Conservation (phyloP, 2,797 vertebrate genomes). For the Gobio occitaniae region DNA sequence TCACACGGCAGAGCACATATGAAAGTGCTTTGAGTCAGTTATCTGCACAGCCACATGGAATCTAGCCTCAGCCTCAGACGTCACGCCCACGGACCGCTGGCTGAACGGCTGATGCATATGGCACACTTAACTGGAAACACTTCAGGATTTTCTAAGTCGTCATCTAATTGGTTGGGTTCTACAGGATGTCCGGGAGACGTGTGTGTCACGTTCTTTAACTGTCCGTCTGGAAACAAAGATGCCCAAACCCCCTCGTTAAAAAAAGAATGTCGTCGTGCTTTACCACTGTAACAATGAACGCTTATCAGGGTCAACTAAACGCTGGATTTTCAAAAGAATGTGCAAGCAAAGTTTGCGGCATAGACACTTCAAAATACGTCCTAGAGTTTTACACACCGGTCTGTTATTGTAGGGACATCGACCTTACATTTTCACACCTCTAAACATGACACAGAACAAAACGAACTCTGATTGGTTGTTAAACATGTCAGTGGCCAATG, state of each 20-base stretch:
- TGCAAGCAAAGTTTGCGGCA: not conserved
- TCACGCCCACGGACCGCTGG: not conserved
- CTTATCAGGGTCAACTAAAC: not conserved
- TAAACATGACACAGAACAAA: not conserved
- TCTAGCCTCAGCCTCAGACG: not conserved
- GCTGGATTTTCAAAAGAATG: not conserved
- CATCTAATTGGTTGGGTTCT: not conserved
- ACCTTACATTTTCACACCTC: not conserved
- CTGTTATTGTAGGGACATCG: not conserved
- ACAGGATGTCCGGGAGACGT: not conserved
- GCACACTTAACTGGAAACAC: not conserved
- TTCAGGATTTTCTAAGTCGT: not conserved
- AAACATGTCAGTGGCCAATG: too few species aligned
- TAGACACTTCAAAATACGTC: not conserved
- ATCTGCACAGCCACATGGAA: slow-evolving; percentile 13
- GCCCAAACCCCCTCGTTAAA: too few species aligned
- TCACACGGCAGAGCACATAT: slow-evolving; percentile 11
- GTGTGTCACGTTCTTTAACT: not conserved
- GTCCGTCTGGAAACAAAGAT: too few species aligned
- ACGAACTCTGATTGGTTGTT: too few species aligned
- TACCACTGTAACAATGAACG: too few species aligned
- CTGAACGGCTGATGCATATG: not conserved
- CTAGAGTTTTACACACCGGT: too few species aligned
- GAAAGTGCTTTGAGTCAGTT: slow-evolving; percentile 35
- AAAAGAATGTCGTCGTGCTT: too few species aligned